Evolutionary conservation across 2,113 vertebrate species (phyloP).

Genomic region (Rana temporaria): DNA sequence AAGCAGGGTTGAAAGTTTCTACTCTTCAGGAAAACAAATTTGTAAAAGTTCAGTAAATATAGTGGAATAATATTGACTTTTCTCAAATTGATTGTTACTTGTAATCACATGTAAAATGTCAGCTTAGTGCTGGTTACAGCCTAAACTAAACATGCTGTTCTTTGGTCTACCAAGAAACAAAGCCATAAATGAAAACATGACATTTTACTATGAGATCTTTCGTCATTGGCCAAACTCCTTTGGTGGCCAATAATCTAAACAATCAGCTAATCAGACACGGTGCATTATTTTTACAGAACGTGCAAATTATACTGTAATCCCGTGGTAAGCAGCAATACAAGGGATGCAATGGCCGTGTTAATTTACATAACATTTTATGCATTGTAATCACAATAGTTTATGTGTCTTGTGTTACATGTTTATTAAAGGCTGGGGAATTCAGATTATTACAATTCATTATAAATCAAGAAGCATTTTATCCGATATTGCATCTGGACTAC

Average conservation of each 20-base stretch:
- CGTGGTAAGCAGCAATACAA: slow-evolving; percentile 13
- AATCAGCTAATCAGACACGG: slow-evolving; percentile 38
- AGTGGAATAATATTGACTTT: neutral
- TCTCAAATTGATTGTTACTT: neutral
- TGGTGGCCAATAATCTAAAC: slow-evolving; percentile 28
- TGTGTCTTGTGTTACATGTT: slow-evolving; percentile 25
- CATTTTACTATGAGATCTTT: slow-evolving; percentile 1
- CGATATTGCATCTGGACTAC: neutral
- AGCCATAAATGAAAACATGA: neutral
- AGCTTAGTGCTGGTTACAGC: neutral
- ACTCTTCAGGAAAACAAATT: too few species aligned
- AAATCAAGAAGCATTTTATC: slow-evolving; percentile 10
- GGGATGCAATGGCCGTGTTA: neutral
- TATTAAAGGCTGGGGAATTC: slow-evolving; percentile 25
- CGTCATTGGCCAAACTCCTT: slow-evolving; percentile 20
- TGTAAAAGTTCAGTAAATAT: neutral
- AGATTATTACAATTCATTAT: neutral
- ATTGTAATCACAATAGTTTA: slow-evolving; percentile 3
- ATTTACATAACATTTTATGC: slow-evolving; percentile 13
- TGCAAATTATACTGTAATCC: slow-evolving; percentile 6
- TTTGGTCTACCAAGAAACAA: slow-evolving; percentile 9
- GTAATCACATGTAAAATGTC: neutral
- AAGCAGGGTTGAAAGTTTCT: too few species aligned
- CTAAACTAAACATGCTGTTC: neutral
- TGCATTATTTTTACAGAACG: slow-evolving; percentile 14